Base-by-base conservation (phyloP, 1,140 invertebrate species). In the Temnothorax nylanderi region DNA sequence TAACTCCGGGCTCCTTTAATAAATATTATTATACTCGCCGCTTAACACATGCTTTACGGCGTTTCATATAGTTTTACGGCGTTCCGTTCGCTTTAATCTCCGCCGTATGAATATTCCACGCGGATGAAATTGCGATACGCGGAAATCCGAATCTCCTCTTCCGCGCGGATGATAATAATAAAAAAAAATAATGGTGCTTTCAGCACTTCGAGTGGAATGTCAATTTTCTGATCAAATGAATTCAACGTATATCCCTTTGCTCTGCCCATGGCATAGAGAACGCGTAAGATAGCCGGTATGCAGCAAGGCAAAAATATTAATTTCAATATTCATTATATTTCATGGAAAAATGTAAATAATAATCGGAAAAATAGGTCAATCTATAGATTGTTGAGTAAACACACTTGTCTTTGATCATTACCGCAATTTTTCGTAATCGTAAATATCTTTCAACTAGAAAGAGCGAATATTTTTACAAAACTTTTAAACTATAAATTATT, bases 61-160 rank as follows among this genome's bases (percentile, higher is more conserved):
- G 21, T 41, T 72, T 81, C 47, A 62, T 81, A n/a, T 49, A 78
- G 13, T 54, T 81, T 81, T 69, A 69, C 62, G 34, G 37, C 34
- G n/a, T 81, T 41, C 21, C 21, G 47, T 34, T n/a, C 26, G 41
- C 37, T 71, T 60, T 84, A 75, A 84, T 84, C 54, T 74, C 41
- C 18, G 37, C 37, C 51, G 26, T 37, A 21, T 74, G 26, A 84
- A 74, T 84, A 84, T 84, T 62, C 8, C 80, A 84, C 21, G 37
- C 1, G 47, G 34, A 69, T 21, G n/a, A 69, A 81, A 69, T 54
- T 54, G 64, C 64, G 13, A 67, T 41, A 67, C n/a, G n/a, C 54
- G 41, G 41, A 84, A 60, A 58, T 32, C 16, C 69, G 13, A 60
- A n/a, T 82, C 54, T 44, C 0, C 32, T 58, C 26, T 41, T 60